Evolutionary conservation across 2,113 vertebrate species (phyloP).

Genomic region (Oreochromis spilurus): DNA sequence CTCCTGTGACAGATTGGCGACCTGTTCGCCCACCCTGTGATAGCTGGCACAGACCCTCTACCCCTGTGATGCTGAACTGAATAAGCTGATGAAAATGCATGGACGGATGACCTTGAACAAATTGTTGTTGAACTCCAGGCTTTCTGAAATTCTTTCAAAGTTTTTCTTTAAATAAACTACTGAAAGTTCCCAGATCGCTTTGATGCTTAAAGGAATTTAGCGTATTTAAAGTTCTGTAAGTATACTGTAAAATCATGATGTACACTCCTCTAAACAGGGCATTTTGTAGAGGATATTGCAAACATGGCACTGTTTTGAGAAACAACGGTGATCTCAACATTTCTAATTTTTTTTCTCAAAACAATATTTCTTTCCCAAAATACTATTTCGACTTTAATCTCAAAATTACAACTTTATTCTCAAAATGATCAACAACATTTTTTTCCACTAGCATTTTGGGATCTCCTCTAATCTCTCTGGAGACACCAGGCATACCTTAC

Average conservation of each 20-base stretch:
- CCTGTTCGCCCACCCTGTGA: not conserved
- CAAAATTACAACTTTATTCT: not conserved
- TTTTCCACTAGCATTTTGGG: not conserved
- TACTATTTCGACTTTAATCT: not conserved
- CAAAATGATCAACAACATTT: not conserved
- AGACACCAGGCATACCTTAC: not conserved
- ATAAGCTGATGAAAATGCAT: not conserved
- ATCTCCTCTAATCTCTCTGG: not conserved
- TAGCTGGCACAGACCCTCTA: not conserved
- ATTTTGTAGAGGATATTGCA: not conserved
- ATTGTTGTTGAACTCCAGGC: not conserved
- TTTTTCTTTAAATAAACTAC: not conserved
- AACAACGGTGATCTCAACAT: not conserved
- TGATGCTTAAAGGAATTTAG: not conserved
- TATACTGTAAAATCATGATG: not conserved
- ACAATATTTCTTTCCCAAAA: not conserved
- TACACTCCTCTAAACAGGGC: not conserved
- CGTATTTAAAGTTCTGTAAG: not conserved
- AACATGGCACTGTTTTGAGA: not conserved
- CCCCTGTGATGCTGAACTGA: not conserved
- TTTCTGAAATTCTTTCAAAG: not conserved
- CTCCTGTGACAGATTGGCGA: not conserved
- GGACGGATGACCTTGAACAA: not conserved
- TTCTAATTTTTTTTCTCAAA: not conserved
- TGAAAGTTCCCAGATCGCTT: not conserved